phyloP scores from a whole-genome alignment of 2,113 vertebrate genomes.

The Columba janthina region DNA sequence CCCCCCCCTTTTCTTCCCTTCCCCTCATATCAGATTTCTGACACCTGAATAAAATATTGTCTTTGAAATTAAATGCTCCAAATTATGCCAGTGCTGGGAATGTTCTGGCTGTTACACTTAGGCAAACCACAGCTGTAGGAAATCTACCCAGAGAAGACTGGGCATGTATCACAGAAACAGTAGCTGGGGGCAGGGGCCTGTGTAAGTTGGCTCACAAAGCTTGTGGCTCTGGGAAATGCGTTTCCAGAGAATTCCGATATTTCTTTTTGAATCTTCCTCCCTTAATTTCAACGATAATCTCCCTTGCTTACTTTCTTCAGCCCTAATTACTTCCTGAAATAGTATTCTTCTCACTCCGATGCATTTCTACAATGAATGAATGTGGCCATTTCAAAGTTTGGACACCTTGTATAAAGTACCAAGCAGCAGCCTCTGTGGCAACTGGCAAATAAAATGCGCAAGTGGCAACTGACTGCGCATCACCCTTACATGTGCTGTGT shows the following conservation, averaged over 20 bases:
- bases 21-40: not conserved
- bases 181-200: not conserved
- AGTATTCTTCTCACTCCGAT: not conserved
- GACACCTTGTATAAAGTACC: too few relatives aligned
- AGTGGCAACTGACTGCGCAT: not conserved
- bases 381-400: not conserved
- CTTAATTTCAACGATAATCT: not conserved
- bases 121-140: not conserved
- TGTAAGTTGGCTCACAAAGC: not conserved
- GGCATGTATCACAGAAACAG: not conserved
- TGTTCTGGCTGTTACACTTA: not conserved
- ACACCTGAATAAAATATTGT: not conserved
- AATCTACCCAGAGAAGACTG: not conserved
- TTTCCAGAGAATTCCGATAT: not conserved
- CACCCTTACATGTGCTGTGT: fast-evolving
- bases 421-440: not conserved
- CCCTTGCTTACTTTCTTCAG: not conserved
- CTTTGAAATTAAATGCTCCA: not conserved
- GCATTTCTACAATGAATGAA: not conserved
- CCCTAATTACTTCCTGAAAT: not conserved
- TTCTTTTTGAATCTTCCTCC: not conserved
- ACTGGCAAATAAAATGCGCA: not conserved
- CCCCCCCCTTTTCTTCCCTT: not conserved
- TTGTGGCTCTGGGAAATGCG: not conserved
- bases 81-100: not conserved